phyloP scores from a whole-genome alignment of 2,113 vertebrate species.

The Nycticryphes semicollaris region DNA sequence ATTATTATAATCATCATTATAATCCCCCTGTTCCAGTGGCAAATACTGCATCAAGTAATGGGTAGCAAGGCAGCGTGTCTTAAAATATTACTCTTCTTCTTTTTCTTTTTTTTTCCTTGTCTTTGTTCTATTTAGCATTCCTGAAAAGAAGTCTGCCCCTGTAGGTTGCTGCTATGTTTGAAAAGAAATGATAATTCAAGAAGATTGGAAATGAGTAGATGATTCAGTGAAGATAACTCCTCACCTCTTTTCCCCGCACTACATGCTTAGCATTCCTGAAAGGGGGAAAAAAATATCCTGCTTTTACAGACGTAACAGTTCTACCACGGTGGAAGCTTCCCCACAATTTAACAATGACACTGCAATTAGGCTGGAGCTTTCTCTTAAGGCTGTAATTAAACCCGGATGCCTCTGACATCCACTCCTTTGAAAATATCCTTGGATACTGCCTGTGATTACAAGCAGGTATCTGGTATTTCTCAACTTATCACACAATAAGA shows the following conservation, averaged over 20 bases:
- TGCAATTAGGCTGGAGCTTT: not conserved
- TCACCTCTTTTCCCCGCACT: not conserved
- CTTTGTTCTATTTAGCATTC: conserved; percentile 4
- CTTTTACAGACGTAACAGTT: not conserved
- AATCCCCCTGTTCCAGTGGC: not conserved
- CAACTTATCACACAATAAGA: not conserved
- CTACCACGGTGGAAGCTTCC: not conserved
- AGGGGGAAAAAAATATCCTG: not conserved
- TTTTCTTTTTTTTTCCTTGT: not conserved
- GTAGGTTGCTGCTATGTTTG: not conserved
- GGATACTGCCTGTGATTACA: not conserved
- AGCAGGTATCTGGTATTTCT: not conserved
- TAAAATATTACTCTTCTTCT: not conserved
- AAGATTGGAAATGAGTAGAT: conserved; percentile 38
- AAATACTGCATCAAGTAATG: not conserved
- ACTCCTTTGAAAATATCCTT: not conserved
- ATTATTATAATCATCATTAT: not conserved
- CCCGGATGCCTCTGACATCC: not conserved
- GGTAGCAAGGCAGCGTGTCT: not conserved
- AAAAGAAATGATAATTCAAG: conserved; percentile 37
- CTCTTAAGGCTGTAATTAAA: not conserved
- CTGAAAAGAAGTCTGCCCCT: not conserved
- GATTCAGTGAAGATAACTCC: not conserved
- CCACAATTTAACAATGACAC: not conserved
- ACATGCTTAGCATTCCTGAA: not conserved